Percentiles rank a stretch among this genome's conserved stretches.
phyloP scores from a whole-genome alignment of 2,888 invertebrate species.

The Thymelicus sylvestris region DNA sequence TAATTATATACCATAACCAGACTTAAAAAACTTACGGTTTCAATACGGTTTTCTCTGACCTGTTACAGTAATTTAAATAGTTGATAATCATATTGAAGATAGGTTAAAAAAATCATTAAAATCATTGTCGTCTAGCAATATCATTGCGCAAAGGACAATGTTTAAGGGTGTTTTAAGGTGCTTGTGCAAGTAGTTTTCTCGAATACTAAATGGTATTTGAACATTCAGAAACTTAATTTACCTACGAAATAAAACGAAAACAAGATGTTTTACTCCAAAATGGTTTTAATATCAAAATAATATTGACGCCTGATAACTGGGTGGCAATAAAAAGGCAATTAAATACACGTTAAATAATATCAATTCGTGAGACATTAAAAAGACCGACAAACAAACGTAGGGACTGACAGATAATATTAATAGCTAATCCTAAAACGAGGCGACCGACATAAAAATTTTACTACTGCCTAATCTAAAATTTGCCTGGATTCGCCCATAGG shows the following conservation, averaged over 20 bases:
- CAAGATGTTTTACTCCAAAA: constrained; percentile 12
- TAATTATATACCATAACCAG: no score
- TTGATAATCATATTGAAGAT: no score
- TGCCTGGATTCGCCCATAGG: constrained; percentile 69
- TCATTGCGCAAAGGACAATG: no score
- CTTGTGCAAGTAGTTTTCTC: no score
- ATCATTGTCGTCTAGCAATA: no score
- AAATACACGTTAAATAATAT: constrained; percentile 68
- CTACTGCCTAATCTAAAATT: constrained; percentile 75
- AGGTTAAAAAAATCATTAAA: no score
- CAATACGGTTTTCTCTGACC: no score
- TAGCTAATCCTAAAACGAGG: constrained; percentile 45
- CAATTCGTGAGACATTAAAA: constrained; percentile 45
- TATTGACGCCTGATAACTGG: constrained; percentile 17
- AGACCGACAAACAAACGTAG: constrained; percentile 51
- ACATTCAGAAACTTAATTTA: not conserved
- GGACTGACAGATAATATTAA: constrained; percentile 39
- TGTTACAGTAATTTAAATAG: no score
- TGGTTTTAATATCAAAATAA: constrained; percentile 16
- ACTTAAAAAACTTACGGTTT: no score
- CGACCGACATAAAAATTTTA: constrained; percentile 72
- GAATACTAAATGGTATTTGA: not conserved
- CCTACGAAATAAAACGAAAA: constrained; percentile 14
- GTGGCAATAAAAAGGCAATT: constrained; percentile 66
- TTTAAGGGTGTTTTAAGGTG: no score